Evolutionary conservation across 2,797 vertebrate genomes (phyloP).

Genomic region (Tolypeutes matacus): DNA sequence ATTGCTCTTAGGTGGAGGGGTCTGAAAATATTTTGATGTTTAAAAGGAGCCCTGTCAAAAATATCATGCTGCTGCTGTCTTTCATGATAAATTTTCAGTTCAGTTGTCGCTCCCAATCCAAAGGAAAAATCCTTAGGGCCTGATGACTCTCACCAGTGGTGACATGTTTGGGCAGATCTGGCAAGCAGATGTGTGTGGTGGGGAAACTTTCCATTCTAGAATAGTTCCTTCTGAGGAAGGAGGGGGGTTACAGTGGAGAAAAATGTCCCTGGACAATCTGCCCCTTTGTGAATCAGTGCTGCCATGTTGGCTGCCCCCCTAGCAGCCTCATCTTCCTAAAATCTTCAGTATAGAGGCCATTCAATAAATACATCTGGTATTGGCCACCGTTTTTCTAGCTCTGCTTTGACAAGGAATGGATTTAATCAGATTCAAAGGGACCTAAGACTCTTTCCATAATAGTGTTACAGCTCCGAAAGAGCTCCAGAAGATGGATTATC

Average conservation of each 20-base stretch:
- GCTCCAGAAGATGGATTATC: not conserved
- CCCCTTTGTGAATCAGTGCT: slow-evolving; percentile 52
- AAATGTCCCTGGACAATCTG: slow-evolving; percentile 54
- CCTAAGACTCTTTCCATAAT: not conserved
- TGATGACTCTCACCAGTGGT: not conserved
- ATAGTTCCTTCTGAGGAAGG: slow-evolving; percentile 61
- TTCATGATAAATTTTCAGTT: not conserved
- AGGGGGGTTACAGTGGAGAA: slow-evolving; percentile 56
- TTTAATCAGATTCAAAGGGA: slow-evolving; percentile 68
- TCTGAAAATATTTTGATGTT: not conserved
- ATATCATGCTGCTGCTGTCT: not conserved
- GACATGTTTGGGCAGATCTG: slow-evolving; percentile 42
- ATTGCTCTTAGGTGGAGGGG: not conserved
- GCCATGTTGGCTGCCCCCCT: slow-evolving; percentile 49
- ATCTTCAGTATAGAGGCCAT: slow-evolving; percentile 43
- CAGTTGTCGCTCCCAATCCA: not conserved
- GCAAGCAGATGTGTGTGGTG: slow-evolving; percentile 57
- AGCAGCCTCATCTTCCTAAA: slow-evolving; percentile 66
- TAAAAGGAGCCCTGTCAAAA: not conserved
- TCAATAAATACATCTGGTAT: slow-evolving; percentile 55
- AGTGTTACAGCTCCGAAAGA: slow-evolving; percentile 29
- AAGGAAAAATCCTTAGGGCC: not conserved
- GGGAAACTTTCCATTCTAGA: slow-evolving; percentile 66
- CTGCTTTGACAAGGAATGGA: slow-evolving; percentile 46
- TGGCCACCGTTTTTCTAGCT: slow-evolving; percentile 57